Percentiles rank a stretch among this genome's conserved stretches.
These are phyloP conservation scores for Ceratothoa steindachneri DNA, from an alignment of 2,888 invertebrate genomes.

Conservation along the genomic window DNA sequence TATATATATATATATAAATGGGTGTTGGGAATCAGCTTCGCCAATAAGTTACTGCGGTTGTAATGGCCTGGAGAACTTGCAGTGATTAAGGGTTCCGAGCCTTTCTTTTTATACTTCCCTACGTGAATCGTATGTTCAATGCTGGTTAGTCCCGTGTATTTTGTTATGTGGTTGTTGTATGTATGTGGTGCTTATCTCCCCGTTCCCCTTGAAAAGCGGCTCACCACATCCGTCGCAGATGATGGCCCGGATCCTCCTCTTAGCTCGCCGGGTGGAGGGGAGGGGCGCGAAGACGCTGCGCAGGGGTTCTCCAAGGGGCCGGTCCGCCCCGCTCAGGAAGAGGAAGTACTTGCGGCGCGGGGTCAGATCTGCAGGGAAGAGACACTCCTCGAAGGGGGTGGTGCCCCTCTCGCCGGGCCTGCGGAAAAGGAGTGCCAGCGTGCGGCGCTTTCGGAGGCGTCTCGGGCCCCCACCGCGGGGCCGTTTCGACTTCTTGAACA, in stretches of 20 bases:
- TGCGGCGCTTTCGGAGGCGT: not conserved
- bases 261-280: not conserved
- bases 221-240: conserved; percentile 1
- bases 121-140: too few species aligned
- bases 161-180: too few species aligned
- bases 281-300: not conserved
- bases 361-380: not conserved
- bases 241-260: not conserved
- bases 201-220: too few species aligned
- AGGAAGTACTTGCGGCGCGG: not conserved
- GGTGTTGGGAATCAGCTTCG: too few species aligned
- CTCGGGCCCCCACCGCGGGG: not conserved
- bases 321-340: not conserved
- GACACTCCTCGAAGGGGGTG: not conserved
- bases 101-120: too few species aligned
- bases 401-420: not conserved
- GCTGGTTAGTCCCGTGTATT: too few species aligned
- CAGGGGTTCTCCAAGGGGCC: not conserved
- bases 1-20: too few species aligned
- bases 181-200: too few species aligned
- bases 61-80: too few species aligned
- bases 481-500: not conserved
- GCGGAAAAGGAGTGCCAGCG: not conserved
- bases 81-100: too few species aligned
- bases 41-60: too few species aligned